Percentiles rank a stretch among this genome's conserved stretches.
Conservation (phyloP, 2,888 invertebrate species). For the Cotesia congregata region DNA sequence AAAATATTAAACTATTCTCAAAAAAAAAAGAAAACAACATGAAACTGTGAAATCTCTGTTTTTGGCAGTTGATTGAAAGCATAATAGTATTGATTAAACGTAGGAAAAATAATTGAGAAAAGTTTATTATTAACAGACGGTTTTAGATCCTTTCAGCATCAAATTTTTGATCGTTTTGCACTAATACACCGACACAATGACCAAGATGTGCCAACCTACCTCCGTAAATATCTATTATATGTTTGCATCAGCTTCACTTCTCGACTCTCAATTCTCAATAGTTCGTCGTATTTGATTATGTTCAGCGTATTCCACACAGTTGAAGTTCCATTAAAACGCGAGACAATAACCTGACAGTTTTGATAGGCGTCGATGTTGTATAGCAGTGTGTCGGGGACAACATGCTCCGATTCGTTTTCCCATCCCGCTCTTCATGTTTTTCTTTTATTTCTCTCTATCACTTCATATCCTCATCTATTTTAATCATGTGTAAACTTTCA, state of each 20-base stretch:
- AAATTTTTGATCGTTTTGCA: slow-evolving; percentile 15
- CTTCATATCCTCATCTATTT: slow-evolving; percentile 16
- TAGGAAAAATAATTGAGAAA: background rate
- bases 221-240: slow-evolving; percentile 11
- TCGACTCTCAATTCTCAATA: slow-evolving; percentile 29
- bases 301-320: slow-evolving; percentile 60
- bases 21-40: too few species aligned
- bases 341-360: slow-evolving; percentile 69
- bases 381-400: slow-evolving; percentile 34
- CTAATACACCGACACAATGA: slow-evolving; percentile 16
- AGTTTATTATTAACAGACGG: slow-evolving; percentile 7
- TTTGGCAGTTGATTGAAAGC: slow-evolving; percentile 8
- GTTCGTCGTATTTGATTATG: slow-evolving; percentile 61
- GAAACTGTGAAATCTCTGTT: background rate
- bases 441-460: slow-evolving; percentile 21
- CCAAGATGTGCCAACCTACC: slow-evolving; percentile 29
- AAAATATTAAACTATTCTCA: too few species aligned
- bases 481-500: slow-evolving; percentile 24
- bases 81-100: background rate
- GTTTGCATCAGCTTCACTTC: slow-evolving; percentile 27
- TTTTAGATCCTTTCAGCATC: slow-evolving; percentile 22
- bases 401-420: slow-evolving; percentile 27
- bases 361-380: slow-evolving; percentile 60
- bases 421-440: slow-evolving; percentile 18
- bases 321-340: slow-evolving; percentile 67